A percentile compares a stretch with the other conserved stretches of the same genome.
phyloP scores from a whole-genome alignment of 2,113 vertebrate genomes.

The Malurus cyaneus region DNA sequence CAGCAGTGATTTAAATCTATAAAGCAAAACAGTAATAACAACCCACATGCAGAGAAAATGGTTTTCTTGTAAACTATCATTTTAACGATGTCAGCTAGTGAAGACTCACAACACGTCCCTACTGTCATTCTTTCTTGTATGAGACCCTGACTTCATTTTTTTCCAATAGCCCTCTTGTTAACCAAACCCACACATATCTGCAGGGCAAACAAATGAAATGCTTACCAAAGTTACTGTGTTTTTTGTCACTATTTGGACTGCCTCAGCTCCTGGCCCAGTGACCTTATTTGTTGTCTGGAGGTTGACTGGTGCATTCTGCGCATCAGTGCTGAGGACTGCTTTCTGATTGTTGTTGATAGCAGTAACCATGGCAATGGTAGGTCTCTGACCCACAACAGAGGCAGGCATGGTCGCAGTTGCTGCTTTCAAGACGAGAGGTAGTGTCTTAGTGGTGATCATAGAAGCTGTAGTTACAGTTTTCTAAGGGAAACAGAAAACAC shows the following conservation, averaged over 20 bases:
- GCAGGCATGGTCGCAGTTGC: constrained; percentile 88
- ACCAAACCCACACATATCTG: neutral
- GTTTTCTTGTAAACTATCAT: neutral
- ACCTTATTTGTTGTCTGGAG: constrained; percentile 94
- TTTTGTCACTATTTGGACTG: constrained; percentile 93
- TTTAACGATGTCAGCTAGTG: neutral
- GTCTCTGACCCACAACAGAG: constrained; percentile 89
- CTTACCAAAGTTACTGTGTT: constrained; percentile 96
- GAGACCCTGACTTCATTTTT: neutral
- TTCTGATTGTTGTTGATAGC: constrained; percentile 93
- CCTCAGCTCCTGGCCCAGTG: constrained; percentile 87
- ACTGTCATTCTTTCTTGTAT: neutral
- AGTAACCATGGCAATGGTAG: constrained; percentile 96
- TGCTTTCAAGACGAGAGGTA: constrained; percentile 99
- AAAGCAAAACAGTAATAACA: neutral
- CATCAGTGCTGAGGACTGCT: constrained; percentile 85
- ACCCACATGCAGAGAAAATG: neutral
- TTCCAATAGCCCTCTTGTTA: neutral
- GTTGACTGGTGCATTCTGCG: constrained; percentile 91
- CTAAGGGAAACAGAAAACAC: constrained; percentile 76
- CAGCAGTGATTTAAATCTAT: neutral
- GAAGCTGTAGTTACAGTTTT: constrained; percentile 96
- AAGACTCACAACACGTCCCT: neutral
- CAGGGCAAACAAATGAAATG: neutral
- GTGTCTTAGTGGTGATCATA: constrained; percentile 96